These are phyloP conservation scores for Rhingia campestris DNA, from an alignment of 2,888 invertebrate species.

Conservation along the genomic window DNA sequence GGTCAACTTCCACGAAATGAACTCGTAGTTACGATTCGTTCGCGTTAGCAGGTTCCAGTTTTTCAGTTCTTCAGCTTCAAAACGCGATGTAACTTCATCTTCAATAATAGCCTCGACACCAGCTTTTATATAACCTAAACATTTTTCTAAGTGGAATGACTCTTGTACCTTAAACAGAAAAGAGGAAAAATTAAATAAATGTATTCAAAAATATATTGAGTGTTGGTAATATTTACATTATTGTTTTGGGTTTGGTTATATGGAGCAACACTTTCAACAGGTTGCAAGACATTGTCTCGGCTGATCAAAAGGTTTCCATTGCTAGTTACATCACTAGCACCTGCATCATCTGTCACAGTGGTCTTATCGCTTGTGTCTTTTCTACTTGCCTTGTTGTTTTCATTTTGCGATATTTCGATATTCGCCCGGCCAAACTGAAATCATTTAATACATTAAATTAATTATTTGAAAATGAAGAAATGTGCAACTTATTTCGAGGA, in stretches of 20 bases:
- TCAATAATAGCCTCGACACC: slow-evolving; percentile 99
- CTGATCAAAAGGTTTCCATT: slow-evolving; percentile 87
- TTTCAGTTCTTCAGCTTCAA: slow-evolving; percentile 97
- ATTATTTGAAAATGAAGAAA: not conserved
- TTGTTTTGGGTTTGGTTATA: slow-evolving; percentile 57
- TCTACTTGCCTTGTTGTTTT: not conserved
- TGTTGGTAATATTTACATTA: slow-evolving; percentile 35
- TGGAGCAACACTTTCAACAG: slow-evolving; percentile 82
- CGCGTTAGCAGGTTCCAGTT: slow-evolving; percentile 98
- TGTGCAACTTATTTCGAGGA: not conserved
- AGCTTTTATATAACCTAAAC: slow-evolving; percentile 93
- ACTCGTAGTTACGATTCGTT: slow-evolving; percentile 96
- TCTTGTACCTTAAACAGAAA: slow-evolving; percentile 80
- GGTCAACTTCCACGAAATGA: slow-evolving; percentile 95
- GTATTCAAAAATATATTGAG: not conserved
- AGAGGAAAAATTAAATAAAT: slow-evolving; percentile 44
- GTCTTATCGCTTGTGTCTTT: slow-evolving; percentile 83
- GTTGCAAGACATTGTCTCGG: slow-evolving; percentile 89
- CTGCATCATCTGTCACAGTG: slow-evolving; percentile 76
- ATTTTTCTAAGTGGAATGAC: slow-evolving; percentile 90
- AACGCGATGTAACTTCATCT: slow-evolving; percentile 98
- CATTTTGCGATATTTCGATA: slow-evolving; percentile 84
- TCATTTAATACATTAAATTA: not conserved
- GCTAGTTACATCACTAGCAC: slow-evolving; percentile 67
- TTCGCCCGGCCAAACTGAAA: slow-evolving; percentile 92